Evolutionary conservation across 1,140 invertebrate genomes (phyloP).

Genomic region (Drosophila jambulina): DNA sequence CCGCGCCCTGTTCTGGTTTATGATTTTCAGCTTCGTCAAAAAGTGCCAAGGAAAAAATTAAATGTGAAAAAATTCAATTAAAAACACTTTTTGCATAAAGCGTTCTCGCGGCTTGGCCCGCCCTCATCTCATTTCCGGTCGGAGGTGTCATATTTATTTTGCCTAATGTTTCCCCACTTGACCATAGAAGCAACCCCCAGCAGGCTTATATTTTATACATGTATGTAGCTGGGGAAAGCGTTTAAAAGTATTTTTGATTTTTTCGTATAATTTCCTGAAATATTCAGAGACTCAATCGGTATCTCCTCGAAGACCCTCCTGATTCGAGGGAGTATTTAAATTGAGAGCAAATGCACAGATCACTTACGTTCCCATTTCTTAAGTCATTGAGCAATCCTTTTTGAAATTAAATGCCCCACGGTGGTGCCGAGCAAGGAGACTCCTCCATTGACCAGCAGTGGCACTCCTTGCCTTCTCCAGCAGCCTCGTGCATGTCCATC

Average conservation of each 20-base stretch:
- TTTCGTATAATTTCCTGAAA: not conserved
- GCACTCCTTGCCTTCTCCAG: not conserved
- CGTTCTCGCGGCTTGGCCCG: conserved; percentile 30
- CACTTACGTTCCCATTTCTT: conserved; percentile 6
- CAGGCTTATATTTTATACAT: not conserved
- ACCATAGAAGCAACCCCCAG: conserved; percentile 24
- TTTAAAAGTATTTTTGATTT: not conserved
- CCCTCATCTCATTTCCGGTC: conserved; percentile 12
- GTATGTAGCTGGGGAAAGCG: not conserved
- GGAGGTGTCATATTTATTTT: conserved; percentile 36
- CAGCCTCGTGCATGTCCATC: conserved; percentile 59
- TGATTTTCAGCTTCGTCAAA: conserved; percentile 79
- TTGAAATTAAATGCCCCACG: conserved; percentile 50
- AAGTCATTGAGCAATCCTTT: conserved; percentile 39
- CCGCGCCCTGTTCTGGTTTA: conserved; percentile 59
- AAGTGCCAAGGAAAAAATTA: conserved; percentile 75
- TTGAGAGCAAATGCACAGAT: conserved; percentile 10
- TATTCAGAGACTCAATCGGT: not conserved
- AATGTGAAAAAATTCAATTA: conserved; percentile 81
- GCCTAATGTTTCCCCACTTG: conserved; percentile 63
- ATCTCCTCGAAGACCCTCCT: conserved; percentile 8
- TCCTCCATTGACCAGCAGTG: conserved; percentile 46
- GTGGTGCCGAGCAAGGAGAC: conserved; percentile 32
- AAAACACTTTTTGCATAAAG: conserved; percentile 72
- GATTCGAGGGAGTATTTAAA: conserved; percentile 23